phyloP scores from a whole-genome alignment of 2,888 invertebrate genomes.

The Epiblema foenella region DNA sequence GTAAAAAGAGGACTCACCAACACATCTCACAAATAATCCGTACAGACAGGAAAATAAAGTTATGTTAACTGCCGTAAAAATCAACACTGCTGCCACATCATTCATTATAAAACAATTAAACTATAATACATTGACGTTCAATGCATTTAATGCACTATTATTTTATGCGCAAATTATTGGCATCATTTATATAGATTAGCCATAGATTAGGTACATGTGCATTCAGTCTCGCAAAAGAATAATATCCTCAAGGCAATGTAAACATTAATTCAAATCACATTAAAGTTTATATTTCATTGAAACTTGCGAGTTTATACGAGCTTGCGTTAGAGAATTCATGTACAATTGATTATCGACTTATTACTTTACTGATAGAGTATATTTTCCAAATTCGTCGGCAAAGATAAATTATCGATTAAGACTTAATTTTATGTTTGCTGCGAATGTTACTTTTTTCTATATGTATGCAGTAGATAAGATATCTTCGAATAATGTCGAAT shows the following conservation, averaged over 20 bases:
- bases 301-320: background rate
- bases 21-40: slow-evolving; percentile 60
- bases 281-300: background rate
- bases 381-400: background rate
- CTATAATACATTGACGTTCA: slow-evolving; percentile 41
- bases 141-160: slow-evolving; percentile 48
- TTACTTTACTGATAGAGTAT: background rate
- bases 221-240: background rate
- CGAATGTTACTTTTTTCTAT: background rate
- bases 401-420: slow-evolving; percentile 25
- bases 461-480: background rate
- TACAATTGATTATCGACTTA: slow-evolving; percentile 5
- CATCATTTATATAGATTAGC: slow-evolving; percentile 34
- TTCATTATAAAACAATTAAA: slow-evolving; percentile 53
- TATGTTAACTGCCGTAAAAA: slow-evolving; percentile 66
- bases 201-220: slow-evolving; percentile 25
- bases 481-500: too few species aligned
- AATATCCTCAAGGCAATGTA: background rate
- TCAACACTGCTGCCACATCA: slow-evolving; percentile 54
- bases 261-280: background rate
- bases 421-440: background rate
- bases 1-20: slow-evolving; percentile 62
- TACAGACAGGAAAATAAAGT: slow-evolving; percentile 67
- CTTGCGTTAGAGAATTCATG: background rate
- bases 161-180: slow-evolving; percentile 50